phyloP scores from a whole-genome alignment of 2,888 invertebrate genomes.

The Meloe dianella region DNA sequence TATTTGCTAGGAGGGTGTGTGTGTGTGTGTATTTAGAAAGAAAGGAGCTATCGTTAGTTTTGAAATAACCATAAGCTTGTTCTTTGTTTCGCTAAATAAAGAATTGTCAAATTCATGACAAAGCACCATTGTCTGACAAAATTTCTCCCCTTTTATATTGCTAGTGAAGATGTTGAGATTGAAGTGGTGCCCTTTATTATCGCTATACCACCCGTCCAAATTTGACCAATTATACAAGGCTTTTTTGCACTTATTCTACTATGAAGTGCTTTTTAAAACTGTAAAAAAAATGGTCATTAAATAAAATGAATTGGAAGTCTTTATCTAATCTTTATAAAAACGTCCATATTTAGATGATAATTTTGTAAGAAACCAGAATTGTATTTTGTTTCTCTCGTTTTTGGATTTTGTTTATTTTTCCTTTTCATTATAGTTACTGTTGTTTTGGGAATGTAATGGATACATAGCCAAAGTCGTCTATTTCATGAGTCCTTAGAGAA shows the following conservation, averaged over 20 bases:
- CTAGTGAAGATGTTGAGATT: background rate
- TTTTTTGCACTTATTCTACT: background rate
- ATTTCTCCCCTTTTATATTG: background rate
- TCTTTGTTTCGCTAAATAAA: background rate
- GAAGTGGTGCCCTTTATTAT: background rate
- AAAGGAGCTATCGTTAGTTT: background rate
- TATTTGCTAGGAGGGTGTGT: background rate
- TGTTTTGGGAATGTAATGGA: conserved; percentile 12
- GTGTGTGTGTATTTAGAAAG: background rate
- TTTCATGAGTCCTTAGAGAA: conserved; percentile 37
- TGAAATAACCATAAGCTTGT: background rate
- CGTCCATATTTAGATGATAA: no score
- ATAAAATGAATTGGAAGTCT: background rate
- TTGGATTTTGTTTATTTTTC: background rate
- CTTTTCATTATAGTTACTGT: background rate
- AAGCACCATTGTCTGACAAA: background rate
- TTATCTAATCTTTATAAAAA: no score
- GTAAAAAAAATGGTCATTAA: background rate
- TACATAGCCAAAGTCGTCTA: conserved; percentile 16
- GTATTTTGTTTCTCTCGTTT: background rate
- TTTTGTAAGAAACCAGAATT: background rate
- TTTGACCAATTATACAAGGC: conserved; percentile 7
- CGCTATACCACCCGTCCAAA: background rate
- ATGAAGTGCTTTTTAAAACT: background rate
- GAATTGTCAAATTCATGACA: background rate